Evolutionary conservation across 2,888 invertebrate genomes (phyloP).

Genomic region (Reticulitermes lucifugus): DNA sequence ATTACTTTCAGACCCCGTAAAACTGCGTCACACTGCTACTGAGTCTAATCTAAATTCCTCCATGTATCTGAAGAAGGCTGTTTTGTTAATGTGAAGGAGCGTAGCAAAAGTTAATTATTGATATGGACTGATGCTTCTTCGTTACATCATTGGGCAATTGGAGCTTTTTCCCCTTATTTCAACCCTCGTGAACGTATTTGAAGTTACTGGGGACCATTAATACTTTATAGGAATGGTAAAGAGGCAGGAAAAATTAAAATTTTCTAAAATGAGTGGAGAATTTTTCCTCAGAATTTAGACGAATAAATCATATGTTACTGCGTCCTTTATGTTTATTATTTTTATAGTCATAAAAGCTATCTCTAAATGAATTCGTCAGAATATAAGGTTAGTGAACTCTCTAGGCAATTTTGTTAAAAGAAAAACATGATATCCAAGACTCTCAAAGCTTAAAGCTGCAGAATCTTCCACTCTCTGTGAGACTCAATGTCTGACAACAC

Average conservation of each 20-base stretch:
- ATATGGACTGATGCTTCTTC: constrained; percentile 22
- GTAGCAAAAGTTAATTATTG: constrained; percentile 11
- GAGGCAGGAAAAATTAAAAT: background rate
- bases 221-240: background rate
- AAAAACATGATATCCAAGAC: background rate
- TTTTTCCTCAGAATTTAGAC: no score
- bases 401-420: no score
- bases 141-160: background rate
- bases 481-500: background rate
- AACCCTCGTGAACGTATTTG: background rate
- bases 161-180: background rate
- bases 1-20: background rate
- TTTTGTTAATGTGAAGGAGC: background rate
- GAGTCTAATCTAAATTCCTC: background rate
- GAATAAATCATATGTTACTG: no score
- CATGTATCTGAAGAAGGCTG: background rate
- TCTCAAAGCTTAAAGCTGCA: no score
- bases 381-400: no score
- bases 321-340: no score
- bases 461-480: no score
- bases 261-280: no score
- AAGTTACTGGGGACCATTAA: background rate
- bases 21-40: background rate
- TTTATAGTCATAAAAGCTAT: no score
- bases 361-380: no score